Evolutionary conservation across 2,113 vertebrate species (phyloP).

Genomic region (Gavialis gangeticus): DNA sequence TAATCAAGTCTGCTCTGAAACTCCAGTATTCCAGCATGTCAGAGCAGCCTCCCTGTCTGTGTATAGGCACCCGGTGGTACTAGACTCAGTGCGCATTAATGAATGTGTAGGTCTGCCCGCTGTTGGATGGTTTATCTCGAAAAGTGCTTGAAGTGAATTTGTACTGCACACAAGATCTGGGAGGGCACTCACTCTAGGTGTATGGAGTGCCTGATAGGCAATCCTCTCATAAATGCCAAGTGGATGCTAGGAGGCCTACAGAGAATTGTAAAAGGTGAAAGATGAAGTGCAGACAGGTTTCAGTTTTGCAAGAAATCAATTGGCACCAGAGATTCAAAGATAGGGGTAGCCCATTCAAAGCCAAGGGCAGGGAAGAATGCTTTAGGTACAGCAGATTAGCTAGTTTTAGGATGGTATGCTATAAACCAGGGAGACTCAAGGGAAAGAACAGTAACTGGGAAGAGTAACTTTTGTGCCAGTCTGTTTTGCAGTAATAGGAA

Average conservation of each 20-base stretch:
- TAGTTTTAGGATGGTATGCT: not conserved
- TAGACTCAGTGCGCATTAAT: too few species aligned
- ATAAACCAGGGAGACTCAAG: not conserved
- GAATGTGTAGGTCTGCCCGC: too few species aligned
- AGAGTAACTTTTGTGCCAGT: not conserved
- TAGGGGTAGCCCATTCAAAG: accelerated
- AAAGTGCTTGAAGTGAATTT: not conserved
- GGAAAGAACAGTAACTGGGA: not conserved
- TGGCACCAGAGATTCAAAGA: not conserved
- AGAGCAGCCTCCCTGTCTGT: too few species aligned
- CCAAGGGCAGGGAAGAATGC: not conserved
- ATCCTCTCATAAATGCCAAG: not conserved
- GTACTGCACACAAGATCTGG: not conserved
- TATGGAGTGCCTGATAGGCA: not conserved
- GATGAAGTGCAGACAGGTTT: not conserved
- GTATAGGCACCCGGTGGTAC: too few species aligned
- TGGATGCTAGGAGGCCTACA: not conserved
- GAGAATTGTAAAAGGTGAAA: not conserved
- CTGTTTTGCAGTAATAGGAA: not conserved
- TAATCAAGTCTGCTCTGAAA: too few species aligned
- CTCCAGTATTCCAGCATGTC: too few species aligned
- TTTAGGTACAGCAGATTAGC: not conserved
- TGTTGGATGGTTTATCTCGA: not conserved
- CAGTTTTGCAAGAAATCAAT: too few species aligned
- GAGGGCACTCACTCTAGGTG: not conserved